phyloP scores from a whole-genome alignment of 2,888 invertebrate genomes.

The Andrena flavipes region DNA sequence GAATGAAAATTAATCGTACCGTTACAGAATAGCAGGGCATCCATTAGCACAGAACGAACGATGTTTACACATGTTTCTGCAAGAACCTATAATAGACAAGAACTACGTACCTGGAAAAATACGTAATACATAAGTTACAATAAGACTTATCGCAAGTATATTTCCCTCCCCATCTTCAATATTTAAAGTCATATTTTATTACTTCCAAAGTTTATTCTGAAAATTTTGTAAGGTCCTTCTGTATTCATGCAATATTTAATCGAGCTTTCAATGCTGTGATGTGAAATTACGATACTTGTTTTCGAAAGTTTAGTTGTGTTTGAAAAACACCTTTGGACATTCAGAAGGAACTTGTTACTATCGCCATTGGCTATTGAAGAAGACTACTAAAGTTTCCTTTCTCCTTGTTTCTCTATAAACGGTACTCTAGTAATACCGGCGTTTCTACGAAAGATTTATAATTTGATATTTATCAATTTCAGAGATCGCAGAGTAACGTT shows the following conservation, averaged over 20 bases:
- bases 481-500: constrained; percentile 45
- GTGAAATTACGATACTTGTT: constrained; percentile 49
- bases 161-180: constrained; percentile 67
- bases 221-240: constrained; percentile 56
- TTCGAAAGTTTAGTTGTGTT: constrained; percentile 35
- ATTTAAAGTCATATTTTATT: constrained; percentile 64
- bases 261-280: constrained; percentile 61
- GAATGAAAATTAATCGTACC: constrained; percentile 13
- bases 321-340: constrained; percentile 39
- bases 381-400: constrained; percentile 10
- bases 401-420: constrained; percentile 2
- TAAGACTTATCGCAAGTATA: constrained; percentile 67
- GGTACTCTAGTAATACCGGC: constrained; percentile 7
- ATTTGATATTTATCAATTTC: constrained; percentile 53
- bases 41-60: constrained; percentile 99
- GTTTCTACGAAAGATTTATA: constrained; percentile 17
- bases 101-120: constrained; percentile 99
- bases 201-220: constrained; percentile 58
- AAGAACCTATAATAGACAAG: constrained; percentile 98
- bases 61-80: constrained; percentile 99
- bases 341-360: constrained; percentile 41
- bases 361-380: constrained; percentile 27
- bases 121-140: constrained; percentile 91
- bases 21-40: constrained; percentile 96
- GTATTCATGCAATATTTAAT: constrained; percentile 58